phyloP scores from a whole-genome alignment of 2,888 invertebrate genomes.

The Drosophila conformis region DNA sequence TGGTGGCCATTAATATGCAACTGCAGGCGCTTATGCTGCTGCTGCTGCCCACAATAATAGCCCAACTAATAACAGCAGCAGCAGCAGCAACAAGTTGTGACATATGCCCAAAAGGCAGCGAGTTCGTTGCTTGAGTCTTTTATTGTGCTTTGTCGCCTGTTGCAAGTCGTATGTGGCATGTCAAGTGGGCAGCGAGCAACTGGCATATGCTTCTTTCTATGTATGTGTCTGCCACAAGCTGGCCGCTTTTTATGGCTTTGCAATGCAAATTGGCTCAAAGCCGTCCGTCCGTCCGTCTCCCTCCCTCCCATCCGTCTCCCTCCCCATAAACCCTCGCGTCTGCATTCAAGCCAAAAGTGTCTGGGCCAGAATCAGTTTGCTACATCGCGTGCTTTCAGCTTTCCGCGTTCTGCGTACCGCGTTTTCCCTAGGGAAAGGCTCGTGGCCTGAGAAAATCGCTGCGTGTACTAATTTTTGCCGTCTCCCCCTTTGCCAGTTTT shows the following conservation, averaged over 20 bases:
- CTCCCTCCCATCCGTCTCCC: background rate
- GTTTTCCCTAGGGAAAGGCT: constrained; percentile 62
- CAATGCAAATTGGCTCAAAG: constrained; percentile 52
- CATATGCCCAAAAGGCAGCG: constrained; percentile 41
- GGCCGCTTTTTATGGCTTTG: constrained; percentile 39
- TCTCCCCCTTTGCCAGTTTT: background rate
- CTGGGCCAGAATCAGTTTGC: constrained; percentile 3
- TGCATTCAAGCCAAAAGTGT: background rate
- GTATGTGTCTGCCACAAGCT: constrained; percentile 3
- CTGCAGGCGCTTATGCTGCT: constrained; percentile 41
- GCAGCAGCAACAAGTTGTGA: constrained; percentile 35
- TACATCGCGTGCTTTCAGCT: constrained; percentile 45
- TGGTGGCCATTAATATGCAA: constrained; percentile 47
- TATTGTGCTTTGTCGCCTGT: constrained; percentile 30
- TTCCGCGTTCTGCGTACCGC: constrained; percentile 4
- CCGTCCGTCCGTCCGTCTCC: background rate
- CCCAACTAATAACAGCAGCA: background rate
- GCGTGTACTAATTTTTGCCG: constrained; percentile 12
- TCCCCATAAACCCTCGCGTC: background rate
- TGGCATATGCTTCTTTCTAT: background rate
- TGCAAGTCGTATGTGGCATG: constrained; percentile 23
- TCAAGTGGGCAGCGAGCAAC: constrained; percentile 18
- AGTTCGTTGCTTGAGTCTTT: constrained; percentile 67
- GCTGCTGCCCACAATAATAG: constrained; percentile 18
- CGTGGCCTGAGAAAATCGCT: constrained; percentile 43